phyloP scores from a whole-genome alignment of 2,888 invertebrate genomes.

The Dolichopus griseipennis region DNA sequence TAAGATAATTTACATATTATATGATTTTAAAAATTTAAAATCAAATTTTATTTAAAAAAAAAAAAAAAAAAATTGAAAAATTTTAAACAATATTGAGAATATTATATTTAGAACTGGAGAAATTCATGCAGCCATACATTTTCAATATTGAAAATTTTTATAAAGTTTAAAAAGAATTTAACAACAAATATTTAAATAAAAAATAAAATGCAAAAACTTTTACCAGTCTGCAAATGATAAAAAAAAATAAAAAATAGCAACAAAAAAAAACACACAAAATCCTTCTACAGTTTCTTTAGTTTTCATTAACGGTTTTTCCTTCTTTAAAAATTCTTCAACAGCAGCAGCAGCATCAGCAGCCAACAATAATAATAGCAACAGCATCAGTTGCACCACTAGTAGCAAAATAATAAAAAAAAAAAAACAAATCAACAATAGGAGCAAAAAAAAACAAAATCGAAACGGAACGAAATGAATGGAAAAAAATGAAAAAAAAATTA shows the following conservation, averaged over 20 bases:
- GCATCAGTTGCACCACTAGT: neutral
- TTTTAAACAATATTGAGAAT: no score
- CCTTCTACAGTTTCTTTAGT: neutral
- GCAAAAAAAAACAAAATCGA: neutral
- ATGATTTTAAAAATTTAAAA: no score
- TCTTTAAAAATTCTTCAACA: neutral
- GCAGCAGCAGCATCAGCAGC: no score
- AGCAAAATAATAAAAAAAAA: neutral
- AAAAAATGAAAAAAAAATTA: neutral
- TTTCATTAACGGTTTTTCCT: neutral
- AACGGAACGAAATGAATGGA: neutral
- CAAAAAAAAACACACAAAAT: no score
- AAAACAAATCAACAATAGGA: neutral
- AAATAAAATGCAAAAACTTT: neutral
- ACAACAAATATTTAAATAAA: neutral
- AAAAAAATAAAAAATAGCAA: neutral
- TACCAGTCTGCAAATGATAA: neutral
- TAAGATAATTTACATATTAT: no score
- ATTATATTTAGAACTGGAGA: no score
- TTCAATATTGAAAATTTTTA: no score
- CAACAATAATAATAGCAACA: neutral
- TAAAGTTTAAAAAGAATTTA: no score
- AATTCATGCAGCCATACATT: no score
- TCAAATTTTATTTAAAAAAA: no score
- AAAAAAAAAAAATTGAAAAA: no score